Conservation (phyloP, 1,140 invertebrate genomes). For the Bombus affinis region DNA sequence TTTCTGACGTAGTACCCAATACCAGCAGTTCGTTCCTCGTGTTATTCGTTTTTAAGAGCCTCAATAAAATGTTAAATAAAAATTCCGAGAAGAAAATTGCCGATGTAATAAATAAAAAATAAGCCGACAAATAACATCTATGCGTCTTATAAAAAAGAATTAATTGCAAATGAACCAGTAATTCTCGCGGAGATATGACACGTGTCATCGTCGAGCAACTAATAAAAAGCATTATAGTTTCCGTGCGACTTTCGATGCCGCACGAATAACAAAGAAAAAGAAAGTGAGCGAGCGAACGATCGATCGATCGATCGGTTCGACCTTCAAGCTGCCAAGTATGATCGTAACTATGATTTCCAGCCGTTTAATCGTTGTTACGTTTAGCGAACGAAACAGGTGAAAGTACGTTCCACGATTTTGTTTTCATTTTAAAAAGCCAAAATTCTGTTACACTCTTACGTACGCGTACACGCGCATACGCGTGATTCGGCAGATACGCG, state of each 20-base stretch:
- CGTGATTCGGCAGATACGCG: neutral
- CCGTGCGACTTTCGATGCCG: slow-evolving; percentile 1
- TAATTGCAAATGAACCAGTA: neutral
- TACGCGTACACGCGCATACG: too few species aligned
- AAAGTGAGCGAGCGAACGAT: slow-evolving; percentile 32
- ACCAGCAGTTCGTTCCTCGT: neutral
- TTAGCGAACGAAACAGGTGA: neutral
- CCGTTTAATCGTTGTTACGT: neutral
- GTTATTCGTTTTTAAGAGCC: neutral
- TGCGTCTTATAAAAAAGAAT: neutral
- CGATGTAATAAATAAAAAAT: neutral
- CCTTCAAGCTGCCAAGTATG: neutral
- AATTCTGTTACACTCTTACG: too few species aligned
- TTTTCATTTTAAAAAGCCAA: too few species aligned
- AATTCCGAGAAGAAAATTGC: neutral
- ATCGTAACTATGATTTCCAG: slow-evolving; percentile 12
- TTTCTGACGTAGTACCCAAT: neutral
- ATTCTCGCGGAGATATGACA: neutral
- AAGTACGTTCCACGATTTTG: neutral
- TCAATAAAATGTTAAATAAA: too few species aligned
- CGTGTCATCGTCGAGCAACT: neutral
- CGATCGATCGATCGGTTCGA: slow-evolving; percentile 10
- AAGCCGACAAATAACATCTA: neutral
- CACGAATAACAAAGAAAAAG: slow-evolving; percentile 51
- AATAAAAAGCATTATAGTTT: neutral